Evolutionary conservation across 2,888 invertebrate species (phyloP).

Genomic region (Neocrepidodera transversa): DNA sequence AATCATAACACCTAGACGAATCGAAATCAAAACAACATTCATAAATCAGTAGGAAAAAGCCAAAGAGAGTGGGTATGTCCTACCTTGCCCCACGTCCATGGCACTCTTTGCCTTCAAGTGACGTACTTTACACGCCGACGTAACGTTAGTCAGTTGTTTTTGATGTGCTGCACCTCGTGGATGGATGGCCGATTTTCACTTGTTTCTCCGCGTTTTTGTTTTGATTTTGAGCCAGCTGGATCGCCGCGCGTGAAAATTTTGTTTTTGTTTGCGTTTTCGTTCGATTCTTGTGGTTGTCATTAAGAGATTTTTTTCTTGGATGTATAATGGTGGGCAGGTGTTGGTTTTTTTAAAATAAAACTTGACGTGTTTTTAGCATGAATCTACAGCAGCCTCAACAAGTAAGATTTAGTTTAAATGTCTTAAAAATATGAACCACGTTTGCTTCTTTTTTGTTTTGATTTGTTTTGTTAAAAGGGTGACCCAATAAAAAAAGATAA

Average conservation of each 20-base stretch:
- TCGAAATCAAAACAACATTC: background rate
- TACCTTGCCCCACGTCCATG: slow-evolving; percentile 31
- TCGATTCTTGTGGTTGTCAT: background rate
- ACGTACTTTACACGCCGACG: slow-evolving; percentile 28
- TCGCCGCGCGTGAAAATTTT: background rate
- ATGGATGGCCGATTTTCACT: slow-evolving; percentile 23
- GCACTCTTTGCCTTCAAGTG: slow-evolving; percentile 26
- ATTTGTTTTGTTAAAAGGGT: too few species aligned
- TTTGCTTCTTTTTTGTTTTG: too few species aligned
- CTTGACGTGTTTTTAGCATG: slow-evolving; percentile 25
- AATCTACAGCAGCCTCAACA: slow-evolving; percentile 32
- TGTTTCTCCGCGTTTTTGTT: slow-evolving; percentile 15
- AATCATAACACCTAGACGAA: slow-evolving; percentile 3
- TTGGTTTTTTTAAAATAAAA: slow-evolving; percentile 16
- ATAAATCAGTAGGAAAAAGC: background rate
- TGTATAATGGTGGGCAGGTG: background rate
- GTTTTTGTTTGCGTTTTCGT: background rate
- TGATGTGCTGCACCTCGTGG: slow-evolving; percentile 35
- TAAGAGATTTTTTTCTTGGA: background rate
- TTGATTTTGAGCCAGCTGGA: slow-evolving; percentile 7
- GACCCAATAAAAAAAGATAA: too few species aligned
- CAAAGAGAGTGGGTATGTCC: slow-evolving; percentile 25
- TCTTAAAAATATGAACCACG: too few species aligned
- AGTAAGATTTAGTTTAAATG: slow-evolving; percentile 23
- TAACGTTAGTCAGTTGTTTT: slow-evolving; percentile 34